These are phyloP conservation scores for Ips nitidus DNA, from an alignment of 1,140 invertebrate species.

Conservation along the genomic window DNA sequence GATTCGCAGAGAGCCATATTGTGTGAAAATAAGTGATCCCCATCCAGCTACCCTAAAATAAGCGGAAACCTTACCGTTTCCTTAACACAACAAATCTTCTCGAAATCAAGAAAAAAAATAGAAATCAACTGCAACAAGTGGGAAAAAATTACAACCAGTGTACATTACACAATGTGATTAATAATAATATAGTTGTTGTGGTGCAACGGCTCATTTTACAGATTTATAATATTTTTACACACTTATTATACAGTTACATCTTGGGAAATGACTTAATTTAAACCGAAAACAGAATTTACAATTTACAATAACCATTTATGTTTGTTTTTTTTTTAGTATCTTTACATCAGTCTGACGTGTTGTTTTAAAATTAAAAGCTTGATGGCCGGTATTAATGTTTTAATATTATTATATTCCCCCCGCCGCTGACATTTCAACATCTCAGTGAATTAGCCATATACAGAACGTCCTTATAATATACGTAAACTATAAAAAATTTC, in stretches of 20 bases:
- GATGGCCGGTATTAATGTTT: slow-evolving; percentile 38
- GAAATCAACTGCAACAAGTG: not conserved
- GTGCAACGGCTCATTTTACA: slow-evolving; percentile 48
- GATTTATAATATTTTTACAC: slow-evolving; percentile 51
- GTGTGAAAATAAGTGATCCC: slow-evolving; percentile 52
- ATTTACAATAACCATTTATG: slow-evolving; percentile 48
- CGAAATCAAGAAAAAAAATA: not conserved
- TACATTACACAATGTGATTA: not conserved
- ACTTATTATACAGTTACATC: slow-evolving; percentile 52
- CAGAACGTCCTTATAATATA: no score
- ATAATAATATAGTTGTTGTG: slow-evolving; percentile 23
- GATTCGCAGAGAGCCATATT: slow-evolving; percentile 51
- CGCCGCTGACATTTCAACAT: slow-evolving; percentile 35
- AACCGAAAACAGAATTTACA: slow-evolving; percentile 53
- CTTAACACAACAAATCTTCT: slow-evolving; percentile 9
- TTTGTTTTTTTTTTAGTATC: slow-evolving; percentile 47
- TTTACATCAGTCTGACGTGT: slow-evolving; percentile 52
- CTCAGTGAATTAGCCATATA: not conserved
- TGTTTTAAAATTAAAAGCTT: slow-evolving; percentile 31
- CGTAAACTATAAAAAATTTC: no score
- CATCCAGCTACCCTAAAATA: slow-evolving; percentile 53
- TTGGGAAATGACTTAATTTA: slow-evolving; percentile 41
- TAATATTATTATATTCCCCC: slow-evolving; percentile 35
- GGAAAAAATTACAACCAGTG: not conserved
- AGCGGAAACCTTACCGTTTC: slow-evolving; percentile 32